phyloP scores from a whole-genome alignment of 2,797 vertebrate species.

The Crenuchus spilurus region DNA sequence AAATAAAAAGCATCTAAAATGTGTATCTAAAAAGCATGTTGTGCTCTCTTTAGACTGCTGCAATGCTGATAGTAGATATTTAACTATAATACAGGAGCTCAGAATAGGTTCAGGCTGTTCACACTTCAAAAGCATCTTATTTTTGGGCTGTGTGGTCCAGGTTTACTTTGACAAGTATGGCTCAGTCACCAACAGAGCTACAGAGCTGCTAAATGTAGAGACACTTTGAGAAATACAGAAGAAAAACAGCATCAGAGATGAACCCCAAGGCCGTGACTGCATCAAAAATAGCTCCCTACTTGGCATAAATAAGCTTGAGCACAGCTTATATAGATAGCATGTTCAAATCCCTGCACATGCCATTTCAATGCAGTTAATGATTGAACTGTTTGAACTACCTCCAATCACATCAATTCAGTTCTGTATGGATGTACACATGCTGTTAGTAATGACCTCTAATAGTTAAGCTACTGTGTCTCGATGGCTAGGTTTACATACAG shows the following conservation, averaged over 20 bases:
- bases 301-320: neutral
- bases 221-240: neutral
- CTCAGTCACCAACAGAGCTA: neutral
- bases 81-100: no score
- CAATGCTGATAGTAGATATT: no score
- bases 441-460: neutral
- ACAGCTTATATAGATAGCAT: neutral
- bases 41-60: no score
- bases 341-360: neutral
- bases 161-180: neutral
- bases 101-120: no score
- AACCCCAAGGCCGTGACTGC: neutral
- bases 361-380: no score
- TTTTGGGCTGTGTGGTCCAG: neutral
- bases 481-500: no score
- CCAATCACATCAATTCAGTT: no score
- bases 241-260: conserved; percentile 18
- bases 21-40: no score
- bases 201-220: conserved; percentile 24
- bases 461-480: no score
- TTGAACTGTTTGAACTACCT: no score
- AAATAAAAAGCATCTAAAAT: no score
- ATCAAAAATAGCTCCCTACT: neutral
- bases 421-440: neutral
- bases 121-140: no score